Evolutionary conservation across 2,888 invertebrate species (phyloP), one percentile per base, ranked within the genome.

Genomic region (Pherbina coryleti): DNA sequence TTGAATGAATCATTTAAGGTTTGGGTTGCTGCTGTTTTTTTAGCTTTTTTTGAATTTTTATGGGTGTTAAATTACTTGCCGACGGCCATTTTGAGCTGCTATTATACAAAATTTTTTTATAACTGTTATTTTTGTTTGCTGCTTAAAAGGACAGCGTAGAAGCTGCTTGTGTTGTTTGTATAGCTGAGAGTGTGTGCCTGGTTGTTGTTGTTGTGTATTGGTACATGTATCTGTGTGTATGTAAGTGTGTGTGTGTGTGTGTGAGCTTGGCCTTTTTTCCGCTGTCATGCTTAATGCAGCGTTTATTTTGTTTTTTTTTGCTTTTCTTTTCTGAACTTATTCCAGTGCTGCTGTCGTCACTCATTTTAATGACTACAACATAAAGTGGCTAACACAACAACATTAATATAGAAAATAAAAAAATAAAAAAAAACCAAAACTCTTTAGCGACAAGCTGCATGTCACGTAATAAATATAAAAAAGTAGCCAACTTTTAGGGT

Each of bases 11-110:
- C 25, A 51, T 51, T 17, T 28, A 14, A 28, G 25, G 25, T 25
- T 60, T 28, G 28, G 14, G 11, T 25, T 60, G 60, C 60, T 60
- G 8, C 60, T 28, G 60, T 19, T 55, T 55, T 19, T 66, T 66
- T n/a, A n/a, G n/a, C 25, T 51, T 25, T 69, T 69, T 69, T 69
- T 49, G 51, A 69, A 28, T 69, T 69, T 69, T 51, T 69, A 49
- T 51, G 69, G 69, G 49, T 69, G 69, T 69, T 51, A 51, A 69
- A 69, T 69, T 53, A 51, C 69, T 69, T 51, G 69, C 69, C 69
- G 69, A 49, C 69, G 67, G 67, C 67, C 67, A 67, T 67, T 67
- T 67, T 67, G 44, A 25, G 66, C 28, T 60, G 60, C 28, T 60
- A 28, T 60, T 60, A 28, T 60, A 60, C 9, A 60, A 28, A 28